These are phyloP conservation scores for Cotesia glomerata DNA, from an alignment of 1,140 invertebrate species.

Conservation along the genomic window DNA sequence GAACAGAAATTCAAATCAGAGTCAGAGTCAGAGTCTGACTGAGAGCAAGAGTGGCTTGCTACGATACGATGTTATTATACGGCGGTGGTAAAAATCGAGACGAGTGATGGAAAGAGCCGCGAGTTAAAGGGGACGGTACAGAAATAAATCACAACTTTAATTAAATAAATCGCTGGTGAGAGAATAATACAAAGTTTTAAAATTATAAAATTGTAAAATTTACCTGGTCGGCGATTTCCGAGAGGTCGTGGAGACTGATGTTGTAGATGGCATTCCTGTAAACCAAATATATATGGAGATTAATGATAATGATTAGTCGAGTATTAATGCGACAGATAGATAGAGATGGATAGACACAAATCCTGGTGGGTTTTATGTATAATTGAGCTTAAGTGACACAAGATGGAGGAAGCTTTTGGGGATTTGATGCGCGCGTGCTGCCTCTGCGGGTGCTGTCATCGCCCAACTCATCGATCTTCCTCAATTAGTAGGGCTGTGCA, in stretches of 20 bases:
- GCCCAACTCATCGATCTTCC: conserved; percentile 36
- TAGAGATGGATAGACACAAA: no score
- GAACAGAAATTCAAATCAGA: no score
- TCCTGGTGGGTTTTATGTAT: neutral
- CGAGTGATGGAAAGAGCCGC: no score
- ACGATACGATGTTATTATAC: no score
- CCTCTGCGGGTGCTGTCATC: conserved; percentile 14
- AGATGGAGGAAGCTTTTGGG: conserved; percentile 7
- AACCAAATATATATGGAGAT: conserved; percentile 46
- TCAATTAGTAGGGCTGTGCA: conserved; percentile 37
- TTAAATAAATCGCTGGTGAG: neutral
- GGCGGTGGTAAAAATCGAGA: no score
- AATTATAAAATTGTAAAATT: conserved; percentile 20
- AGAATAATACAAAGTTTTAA: neutral
- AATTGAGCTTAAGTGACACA: conserved; percentile 3
- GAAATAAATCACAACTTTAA: no score
- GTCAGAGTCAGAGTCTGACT: no score
- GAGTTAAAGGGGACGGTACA: no score
- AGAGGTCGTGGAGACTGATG: conserved; percentile 75
- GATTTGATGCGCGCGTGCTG: neutral
- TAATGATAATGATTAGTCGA: neutral
- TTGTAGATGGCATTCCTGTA: conserved; percentile 82
- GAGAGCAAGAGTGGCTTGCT: no score
- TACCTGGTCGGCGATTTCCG: conserved; percentile 69
- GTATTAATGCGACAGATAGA: neutral